These are phyloP conservation scores for Macrosteles quadrilineatus DNA, from an alignment of 1,140 invertebrate genomes.

Conservation along the genomic window DNA sequence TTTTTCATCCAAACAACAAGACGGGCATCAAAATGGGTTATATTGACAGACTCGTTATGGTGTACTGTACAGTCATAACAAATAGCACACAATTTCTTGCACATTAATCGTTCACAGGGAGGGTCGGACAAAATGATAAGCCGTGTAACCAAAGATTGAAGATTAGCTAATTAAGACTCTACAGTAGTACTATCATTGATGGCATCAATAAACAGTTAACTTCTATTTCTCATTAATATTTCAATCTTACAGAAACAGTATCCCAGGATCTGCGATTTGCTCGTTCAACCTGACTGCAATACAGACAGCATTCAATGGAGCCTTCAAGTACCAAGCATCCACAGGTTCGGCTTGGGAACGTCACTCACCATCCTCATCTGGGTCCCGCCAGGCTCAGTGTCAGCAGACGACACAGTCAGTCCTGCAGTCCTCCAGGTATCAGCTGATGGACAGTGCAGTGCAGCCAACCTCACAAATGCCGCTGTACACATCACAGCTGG, in stretches of 20 bases:
- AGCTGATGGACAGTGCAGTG: slow-evolving; percentile 85
- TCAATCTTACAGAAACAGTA: slow-evolving; percentile 70
- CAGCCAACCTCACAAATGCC: slow-evolving; percentile 70
- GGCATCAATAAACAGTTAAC: too few species aligned
- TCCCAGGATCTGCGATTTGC: slow-evolving; percentile 91
- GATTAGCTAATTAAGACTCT: too few species aligned
- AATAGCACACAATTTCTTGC: too few species aligned
- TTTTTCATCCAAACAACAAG: too few species aligned
- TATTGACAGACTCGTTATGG: too few species aligned
- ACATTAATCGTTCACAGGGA: too few species aligned
- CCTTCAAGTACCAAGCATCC: slow-evolving; percentile 82
- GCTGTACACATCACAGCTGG: slow-evolving; percentile 66
- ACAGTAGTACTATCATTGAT: too few species aligned
- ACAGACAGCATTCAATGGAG: slow-evolving; percentile 78
- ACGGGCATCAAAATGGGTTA: too few species aligned
- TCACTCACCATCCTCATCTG: slow-evolving; percentile 52
- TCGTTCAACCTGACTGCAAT: slow-evolving; percentile 87
- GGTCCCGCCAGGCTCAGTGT: slow-evolving; percentile 38
- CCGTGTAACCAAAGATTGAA: too few species aligned
- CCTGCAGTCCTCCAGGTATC: slow-evolving; percentile 75
- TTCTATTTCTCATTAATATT: too few species aligned
- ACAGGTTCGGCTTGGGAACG: slow-evolving; percentile 77
- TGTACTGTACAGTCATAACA: too few species aligned
- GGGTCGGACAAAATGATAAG: too few species aligned
- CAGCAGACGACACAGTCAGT: slow-evolving; percentile 46